Conservation (phyloP, 2,888 invertebrate genomes). For the Philhelius pedissequus region DNA sequence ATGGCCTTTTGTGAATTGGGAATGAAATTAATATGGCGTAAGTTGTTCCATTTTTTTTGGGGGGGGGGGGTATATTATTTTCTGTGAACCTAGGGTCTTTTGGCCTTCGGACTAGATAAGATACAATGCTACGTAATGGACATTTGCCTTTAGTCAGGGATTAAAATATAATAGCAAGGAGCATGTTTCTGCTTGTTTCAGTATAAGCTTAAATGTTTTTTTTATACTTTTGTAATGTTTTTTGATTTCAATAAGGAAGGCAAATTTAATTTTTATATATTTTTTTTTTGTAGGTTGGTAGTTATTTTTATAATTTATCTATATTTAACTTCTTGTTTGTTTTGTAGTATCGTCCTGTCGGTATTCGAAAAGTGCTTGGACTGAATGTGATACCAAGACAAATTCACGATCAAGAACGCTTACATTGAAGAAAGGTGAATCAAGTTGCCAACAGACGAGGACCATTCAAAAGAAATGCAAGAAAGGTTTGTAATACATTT, state of each 20-base stretch:
- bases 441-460: conserved; percentile 88
- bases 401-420: conserved; percentile 90
- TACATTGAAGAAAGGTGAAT: conserved; percentile 91
- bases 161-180: not conserved
- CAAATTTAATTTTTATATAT: not conserved
- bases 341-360: conserved; percentile 83
- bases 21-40: conserved; percentile 41
- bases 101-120: not conserved
- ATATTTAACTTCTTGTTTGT: not conserved
- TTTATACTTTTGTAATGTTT: not conserved
- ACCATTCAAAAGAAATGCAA: conserved; percentile 94
- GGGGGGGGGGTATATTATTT: too few relatives aligned
- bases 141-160: not conserved
- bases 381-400: conserved; percentile 91
- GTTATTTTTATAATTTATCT: not conserved
- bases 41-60: conserved; percentile 10
- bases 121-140: not conserved
- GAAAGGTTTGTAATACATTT: conserved; percentile 84
- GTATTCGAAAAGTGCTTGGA: conserved; percentile 92
- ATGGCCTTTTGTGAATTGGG: conserved; percentile 39
- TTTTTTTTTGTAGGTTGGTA: not conserved
- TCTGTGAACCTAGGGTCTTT: not conserved
- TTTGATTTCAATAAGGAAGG: not conserved
- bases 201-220: not conserved
- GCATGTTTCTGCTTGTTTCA: not conserved